Base-by-base conservation (phyloP, 2,888 invertebrate genomes). In the Auanema freiburgensis region DNA sequence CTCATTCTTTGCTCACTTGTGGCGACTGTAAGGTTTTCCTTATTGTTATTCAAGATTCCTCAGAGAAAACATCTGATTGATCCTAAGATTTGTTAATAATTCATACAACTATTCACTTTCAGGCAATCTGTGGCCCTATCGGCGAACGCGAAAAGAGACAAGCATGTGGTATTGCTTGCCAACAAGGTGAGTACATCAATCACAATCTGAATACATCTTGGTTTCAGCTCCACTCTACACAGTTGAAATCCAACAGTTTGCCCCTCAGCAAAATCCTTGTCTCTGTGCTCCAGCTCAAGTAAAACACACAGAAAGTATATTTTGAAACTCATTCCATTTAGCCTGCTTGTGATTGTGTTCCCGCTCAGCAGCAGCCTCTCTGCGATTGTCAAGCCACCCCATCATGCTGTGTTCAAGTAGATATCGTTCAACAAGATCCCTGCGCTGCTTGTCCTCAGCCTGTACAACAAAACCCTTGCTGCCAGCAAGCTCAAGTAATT, bases 61-160 rank as follows among this genome's bases (percentile, higher is more conserved):
- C 33, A 5, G 33, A 33, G 33, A 33, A 3, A 33, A 33, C 33
- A 33, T 33, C n/a, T n/a, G n/a, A n/a, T n/a, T n/a, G n/a, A n/a
- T n/a, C n/a, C n/a, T n/a, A n/a, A n/a, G n/a, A n/a, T n/a, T n/a
- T n/a, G n/a, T n/a, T n/a, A n/a, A n/a, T n/a, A n/a, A n/a, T n/a
- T n/a, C n/a, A n/a, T n/a, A n/a, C n/a, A n/a, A n/a, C n/a, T n/a
- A n/a, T 40, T 2, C 40, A 8, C 55, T 56, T 64, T 12, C 40
- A 75, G 75, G 69, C 65, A n/a, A 44, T 72, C 44, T 56, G 68
- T 23, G 68, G 70, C 23, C 75, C 75, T 42, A 58, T 67, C 6
- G 50, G 67, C 12, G 52, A 60, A 18, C 63, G 75, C 14, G 63
- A 67, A n/a, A 72, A 72, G 53, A 65, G 75, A 18, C 75, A 75